Conservation (phyloP, 2,113 vertebrate genomes). For the Hemiprocne comata region DNA sequence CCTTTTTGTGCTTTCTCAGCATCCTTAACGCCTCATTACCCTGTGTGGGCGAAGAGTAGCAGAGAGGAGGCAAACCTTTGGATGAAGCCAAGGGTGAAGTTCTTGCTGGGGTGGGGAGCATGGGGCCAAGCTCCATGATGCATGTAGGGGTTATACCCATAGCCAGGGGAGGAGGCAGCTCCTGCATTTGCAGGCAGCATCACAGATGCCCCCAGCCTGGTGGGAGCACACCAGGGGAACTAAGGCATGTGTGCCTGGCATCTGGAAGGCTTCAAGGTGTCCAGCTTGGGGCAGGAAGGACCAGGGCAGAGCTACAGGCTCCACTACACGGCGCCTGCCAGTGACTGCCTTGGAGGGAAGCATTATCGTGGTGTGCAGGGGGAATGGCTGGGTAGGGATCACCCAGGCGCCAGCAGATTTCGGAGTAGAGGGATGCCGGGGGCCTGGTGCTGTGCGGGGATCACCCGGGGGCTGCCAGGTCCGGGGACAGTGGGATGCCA, state of each 20-base stretch:
- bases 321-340: neutral
- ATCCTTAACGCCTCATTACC: neutral
- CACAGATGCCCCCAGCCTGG: neutral
- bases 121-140: neutral
- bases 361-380: neutral
- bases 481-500: neutral
- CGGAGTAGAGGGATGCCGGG: neutral
- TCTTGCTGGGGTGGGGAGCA: neutral
- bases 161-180: neutral
- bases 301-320: neutral
- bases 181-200: neutral
- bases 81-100: neutral
- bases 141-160: neutral
- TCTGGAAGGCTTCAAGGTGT: neutral
- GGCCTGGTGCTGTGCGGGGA: neutral
- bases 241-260: rapidly evolving
- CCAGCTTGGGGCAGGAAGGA: neutral
- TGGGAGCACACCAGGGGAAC: neutral
- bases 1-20: neutral
- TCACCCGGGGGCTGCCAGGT: neutral
- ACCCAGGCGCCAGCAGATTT: too few relatives aligned
- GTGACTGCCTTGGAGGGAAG: neutral
- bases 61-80: neutral
- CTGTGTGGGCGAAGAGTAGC: neutral
- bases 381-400: neutral